Conservation (phyloP, 1,140 invertebrate genomes). For the Aphelenchoides avenae region DNA sequence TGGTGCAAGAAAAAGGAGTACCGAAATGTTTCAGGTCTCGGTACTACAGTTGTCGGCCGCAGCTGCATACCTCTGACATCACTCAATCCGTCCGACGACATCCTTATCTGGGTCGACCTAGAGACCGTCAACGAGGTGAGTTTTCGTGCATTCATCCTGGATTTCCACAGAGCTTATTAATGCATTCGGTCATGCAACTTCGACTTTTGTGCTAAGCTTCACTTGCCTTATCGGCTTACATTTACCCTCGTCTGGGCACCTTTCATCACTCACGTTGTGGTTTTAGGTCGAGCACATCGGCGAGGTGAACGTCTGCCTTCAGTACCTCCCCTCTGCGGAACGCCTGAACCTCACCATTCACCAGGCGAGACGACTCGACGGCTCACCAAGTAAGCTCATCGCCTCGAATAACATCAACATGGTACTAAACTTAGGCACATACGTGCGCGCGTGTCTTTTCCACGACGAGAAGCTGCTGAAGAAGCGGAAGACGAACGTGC, state of each 20-base stretch:
- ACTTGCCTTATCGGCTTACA: background rate
- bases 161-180: background rate
- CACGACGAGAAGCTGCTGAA: slow-evolving; percentile 28
- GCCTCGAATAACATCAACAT: background rate
- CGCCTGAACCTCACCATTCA: slow-evolving; percentile 23
- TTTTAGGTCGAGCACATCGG: slow-evolving; percentile 6
- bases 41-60: no score
- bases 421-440: slow-evolving; percentile 25
- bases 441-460: slow-evolving; percentile 21
- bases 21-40: no score
- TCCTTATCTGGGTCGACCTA: slow-evolving; percentile 27
- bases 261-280: slow-evolving; percentile 1
- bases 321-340: slow-evolving; percentile 25
- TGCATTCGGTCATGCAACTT: background rate
- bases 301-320: slow-evolving; percentile 27
- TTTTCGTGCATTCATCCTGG: background rate
- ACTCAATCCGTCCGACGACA: slow-evolving; percentile 22
- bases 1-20: slow-evolving; percentile 1
- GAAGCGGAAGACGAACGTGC: slow-evolving; percentile 23
- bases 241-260: background rate
- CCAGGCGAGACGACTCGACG: slow-evolving; percentile 8
- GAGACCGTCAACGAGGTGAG: slow-evolving; percentile 23
- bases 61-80: slow-evolving; percentile 13
- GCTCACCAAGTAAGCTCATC: no score
- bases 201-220: no score